Evolutionary conservation across 2,113 vertebrate genomes (phyloP), one percentile per base, ranked within the genome.

Genomic region (Cygnus buccinator): DNA sequence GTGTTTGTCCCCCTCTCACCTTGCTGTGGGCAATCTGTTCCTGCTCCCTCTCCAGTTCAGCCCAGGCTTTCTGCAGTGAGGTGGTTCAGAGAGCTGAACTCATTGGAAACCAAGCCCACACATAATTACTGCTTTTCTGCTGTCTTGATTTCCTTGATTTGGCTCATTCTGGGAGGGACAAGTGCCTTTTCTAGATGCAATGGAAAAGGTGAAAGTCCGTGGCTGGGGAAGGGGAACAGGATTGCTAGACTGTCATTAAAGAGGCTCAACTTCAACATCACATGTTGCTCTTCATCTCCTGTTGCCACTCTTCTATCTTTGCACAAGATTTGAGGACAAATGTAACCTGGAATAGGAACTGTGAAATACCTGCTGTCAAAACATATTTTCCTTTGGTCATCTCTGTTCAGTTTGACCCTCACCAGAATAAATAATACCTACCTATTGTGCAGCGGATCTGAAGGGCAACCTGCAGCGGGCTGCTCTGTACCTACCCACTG

Each of bases 1-100:
- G 59, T 1, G 1, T 35, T 31, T 10, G 23, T 43, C 6, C 52
- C 3, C 26, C 33, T 41, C 29, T 52, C 0, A 0, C 28, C 79
- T 72, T 0, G 3, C 58, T 44, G 59, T 43, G 14, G 35, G 54
- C 12, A 0, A 33, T 74, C 39, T 16, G 14, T 50, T 71, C 57
- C 57, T 59, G 14, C 1, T 1, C 50, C 43, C 50, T 44, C 29
- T 76, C 43, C 44, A 59, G 58, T 50, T 66, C 44, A 23, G 57
- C 70, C 0, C 0, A 35, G 33, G 50, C 63, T 66, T 46, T 76
- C 61, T 54, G 43, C 55, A 74, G 48, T 0, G 2, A 62, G 35
- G 11, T 15, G 18, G 17, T 72, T 72, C 16, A 33, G 55, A 10
- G 55, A 57, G 55, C 55, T 57, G 55, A 57, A 19, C 55, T 72